Conservation (phyloP, 2,888 invertebrate species). For the Drosophila meridiana region DNA sequence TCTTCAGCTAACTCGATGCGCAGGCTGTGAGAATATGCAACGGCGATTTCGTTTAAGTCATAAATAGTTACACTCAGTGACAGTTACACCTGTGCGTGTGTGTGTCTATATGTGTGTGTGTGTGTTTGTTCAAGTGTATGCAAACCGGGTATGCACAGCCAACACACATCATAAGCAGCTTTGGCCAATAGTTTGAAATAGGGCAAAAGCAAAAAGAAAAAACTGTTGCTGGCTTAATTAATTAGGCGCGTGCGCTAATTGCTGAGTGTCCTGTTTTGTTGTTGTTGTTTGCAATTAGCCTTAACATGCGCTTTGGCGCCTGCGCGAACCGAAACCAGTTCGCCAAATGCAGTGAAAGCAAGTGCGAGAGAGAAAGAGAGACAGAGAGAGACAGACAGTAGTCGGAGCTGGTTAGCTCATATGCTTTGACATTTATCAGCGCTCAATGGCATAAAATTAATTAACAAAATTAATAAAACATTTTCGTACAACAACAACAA, state of each 20-base stretch:
- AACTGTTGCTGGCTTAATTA: conserved; percentile 54
- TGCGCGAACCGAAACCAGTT: conserved; percentile 66
- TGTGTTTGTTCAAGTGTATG: conserved; percentile 21
- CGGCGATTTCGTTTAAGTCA: conserved; percentile 62
- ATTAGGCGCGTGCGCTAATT: conserved; percentile 71
- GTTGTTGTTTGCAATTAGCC: conserved; percentile 63
- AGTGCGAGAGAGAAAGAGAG: conserved; percentile 8
- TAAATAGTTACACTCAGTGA: conserved; percentile 72
- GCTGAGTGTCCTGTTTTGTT: conserved; percentile 53
- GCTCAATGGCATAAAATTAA: conserved; percentile 72
- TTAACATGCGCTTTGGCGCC: conserved; percentile 78
- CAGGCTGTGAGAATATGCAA: conserved; percentile 55
- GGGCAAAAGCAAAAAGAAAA: conserved; percentile 7
- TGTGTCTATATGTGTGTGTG: conserved; percentile 15
- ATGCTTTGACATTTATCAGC: conserved; percentile 68
- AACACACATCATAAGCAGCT: conserved; percentile 24
- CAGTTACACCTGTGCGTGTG: conserved; percentile 52
- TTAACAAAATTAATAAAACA: conserved; percentile 81
- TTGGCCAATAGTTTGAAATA: conserved; percentile 19
- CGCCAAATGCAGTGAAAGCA: conserved; percentile 27
- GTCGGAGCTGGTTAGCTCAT: conserved; percentile 1
- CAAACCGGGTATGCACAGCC: conserved; percentile 20
- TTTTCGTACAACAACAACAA: conserved; percentile 43
- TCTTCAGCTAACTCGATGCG: conserved; percentile 40
- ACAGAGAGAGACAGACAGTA: neutral